Base-by-base conservation (phyloP, 2,113 vertebrate species). In the Hydropotes inermis region DNA sequence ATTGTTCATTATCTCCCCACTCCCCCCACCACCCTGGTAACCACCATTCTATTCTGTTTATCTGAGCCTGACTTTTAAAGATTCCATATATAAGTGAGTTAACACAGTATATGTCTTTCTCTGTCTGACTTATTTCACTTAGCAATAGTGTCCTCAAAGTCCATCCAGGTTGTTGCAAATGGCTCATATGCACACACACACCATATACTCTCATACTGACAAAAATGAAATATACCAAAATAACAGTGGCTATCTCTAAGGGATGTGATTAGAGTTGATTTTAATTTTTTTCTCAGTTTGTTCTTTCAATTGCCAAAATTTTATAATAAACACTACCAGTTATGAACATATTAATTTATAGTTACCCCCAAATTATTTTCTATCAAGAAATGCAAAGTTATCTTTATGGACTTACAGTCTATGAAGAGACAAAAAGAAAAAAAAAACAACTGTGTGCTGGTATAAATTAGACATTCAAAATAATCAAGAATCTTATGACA, bases 401-500 rank as follows among this genome's bases (percentile, higher is more conserved):
- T 14, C 5, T 43, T 36, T 13, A 91, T 82, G 36, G 52, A 28
- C 28, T 84, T 82, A 54, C 1, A 33, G 79, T 74, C 30, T 39
- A 78, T 4, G 61, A 87, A 92, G 86, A 39, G 30, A 70, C 64
- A 70, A 21, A 36, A 21, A 54, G 23, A 39, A 45, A 95, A 67
- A 67, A 36, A n/a, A 6, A 16, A 30, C 17, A 17, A 13, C 45
- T 3, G 43, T 28, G 5, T 39, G 17, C 2, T 60, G 30, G 17
- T 89, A 23, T 50, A 76, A 90, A 58, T 36, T 30, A 50, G 36
- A 27, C 5, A 85, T 91, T 90, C 16, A n/a, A 94, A 94, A 70
- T 55, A 95, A 91, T 90, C 93, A 95, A 97, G 87, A 45, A 76
- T 47, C 88, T 95, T 92, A 21, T 61, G 74, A 76, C 50, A 36